These are phyloP conservation scores for Rhineura floridana DNA, from an alignment of 2,113 vertebrate genomes.

Conservation along the genomic window DNA sequence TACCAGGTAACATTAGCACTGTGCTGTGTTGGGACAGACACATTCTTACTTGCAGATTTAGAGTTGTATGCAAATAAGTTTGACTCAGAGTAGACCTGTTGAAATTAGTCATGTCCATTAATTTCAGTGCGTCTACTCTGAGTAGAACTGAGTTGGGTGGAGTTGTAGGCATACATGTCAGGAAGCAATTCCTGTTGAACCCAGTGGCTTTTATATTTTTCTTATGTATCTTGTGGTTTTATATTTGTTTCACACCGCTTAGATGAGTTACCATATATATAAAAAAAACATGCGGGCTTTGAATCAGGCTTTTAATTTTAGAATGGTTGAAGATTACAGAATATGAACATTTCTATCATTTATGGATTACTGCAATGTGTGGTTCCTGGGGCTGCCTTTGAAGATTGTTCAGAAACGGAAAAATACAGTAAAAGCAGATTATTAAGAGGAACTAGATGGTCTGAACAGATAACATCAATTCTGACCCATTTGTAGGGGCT, in stretches of 20 bases:
- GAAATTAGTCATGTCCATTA: too few species aligned
- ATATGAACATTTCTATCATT: neutral
- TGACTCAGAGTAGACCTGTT: neutral
- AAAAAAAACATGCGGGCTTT: too few species aligned
- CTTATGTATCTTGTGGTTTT: neutral
- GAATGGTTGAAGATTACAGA: neutral
- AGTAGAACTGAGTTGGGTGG: neutral
- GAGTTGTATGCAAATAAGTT: neutral
- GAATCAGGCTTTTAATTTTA: neutral
- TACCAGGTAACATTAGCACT: constrained; percentile 78
- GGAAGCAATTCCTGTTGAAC: neutral
- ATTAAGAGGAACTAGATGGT: too few species aligned
- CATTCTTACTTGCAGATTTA: neutral
- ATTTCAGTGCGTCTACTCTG: too few species aligned
- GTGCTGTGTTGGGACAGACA: neutral
- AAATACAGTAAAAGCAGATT: too few species aligned
- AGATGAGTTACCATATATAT: neutral
- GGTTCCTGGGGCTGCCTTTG: too few species aligned
- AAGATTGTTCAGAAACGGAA: too few species aligned
- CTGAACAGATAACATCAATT: too few species aligned
- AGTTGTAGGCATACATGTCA: neutral
- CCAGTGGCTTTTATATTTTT: neutral
- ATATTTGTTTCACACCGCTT: neutral
- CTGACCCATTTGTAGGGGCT: too few species aligned
- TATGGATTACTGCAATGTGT: too few species aligned